A percentile compares a stretch with the other conserved stretches of the same genome.
Conservation (phyloP, 2,797 vertebrate genomes). For the Clangula hyemalis region DNA sequence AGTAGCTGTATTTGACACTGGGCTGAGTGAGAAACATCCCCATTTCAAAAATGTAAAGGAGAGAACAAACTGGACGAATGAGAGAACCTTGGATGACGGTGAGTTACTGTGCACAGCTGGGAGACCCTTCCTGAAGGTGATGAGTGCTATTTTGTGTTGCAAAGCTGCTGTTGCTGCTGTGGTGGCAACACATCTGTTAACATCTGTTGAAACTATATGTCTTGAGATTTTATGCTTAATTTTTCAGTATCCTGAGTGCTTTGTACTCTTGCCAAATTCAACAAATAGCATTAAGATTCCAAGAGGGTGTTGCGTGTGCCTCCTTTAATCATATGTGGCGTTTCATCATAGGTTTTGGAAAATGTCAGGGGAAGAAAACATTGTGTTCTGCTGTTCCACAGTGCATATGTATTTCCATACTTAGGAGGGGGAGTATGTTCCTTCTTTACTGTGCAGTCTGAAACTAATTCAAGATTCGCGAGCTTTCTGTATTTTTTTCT, state of each 20-base stretch:
- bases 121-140: rapidly evolving
- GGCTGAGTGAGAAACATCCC: slow-evolving; percentile 96
- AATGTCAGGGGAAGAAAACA: neutral
- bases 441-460: neutral
- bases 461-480: neutral
- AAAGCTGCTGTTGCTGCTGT: neutral
- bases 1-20: slow-evolving; percentile 98
- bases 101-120: neutral
- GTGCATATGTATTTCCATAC: rapidly evolving
- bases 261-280: neutral
- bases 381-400: neutral
- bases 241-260: neutral
- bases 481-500: neutral
- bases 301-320: neutral
- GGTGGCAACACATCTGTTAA: neutral
- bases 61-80: slow-evolving; percentile 99
- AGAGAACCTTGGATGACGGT: slow-evolving; percentile 98
- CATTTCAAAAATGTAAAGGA: slow-evolving; percentile 99
- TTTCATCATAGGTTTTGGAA: neutral
- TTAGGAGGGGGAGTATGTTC: neutral
- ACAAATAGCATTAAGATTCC: neutral
- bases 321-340: neutral
- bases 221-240: neutral
- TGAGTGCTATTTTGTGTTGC: neutral
- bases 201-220: neutral